These are phyloP conservation scores for Unio pictorum DNA, from an alignment of 2,888 invertebrate species.

Conservation along the genomic window DNA sequence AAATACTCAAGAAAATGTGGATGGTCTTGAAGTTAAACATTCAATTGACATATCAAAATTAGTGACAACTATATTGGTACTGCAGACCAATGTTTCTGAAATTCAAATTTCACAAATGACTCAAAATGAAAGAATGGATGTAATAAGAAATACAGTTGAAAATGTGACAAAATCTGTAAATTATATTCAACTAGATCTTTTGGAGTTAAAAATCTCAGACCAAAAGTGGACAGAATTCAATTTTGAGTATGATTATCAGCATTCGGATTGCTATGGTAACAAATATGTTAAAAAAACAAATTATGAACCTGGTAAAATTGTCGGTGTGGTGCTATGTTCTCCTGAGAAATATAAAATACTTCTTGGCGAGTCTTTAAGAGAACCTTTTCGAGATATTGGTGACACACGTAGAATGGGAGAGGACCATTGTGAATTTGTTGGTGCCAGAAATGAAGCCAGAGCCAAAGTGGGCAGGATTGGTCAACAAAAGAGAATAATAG, in stretches of 20 bases:
- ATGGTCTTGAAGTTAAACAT: too few relatives aligned
- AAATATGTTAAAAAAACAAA: conserved; percentile 47
- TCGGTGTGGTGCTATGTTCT: conserved; percentile 62
- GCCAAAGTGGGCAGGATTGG: conserved; percentile 20
- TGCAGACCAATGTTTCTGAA: too few relatives aligned
- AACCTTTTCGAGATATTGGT: conserved; percentile 57
- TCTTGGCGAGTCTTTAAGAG: conserved; percentile 45
- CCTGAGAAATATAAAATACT: conserved; percentile 56
- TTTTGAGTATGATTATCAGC: conserved; percentile 41
- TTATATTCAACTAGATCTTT: too few relatives aligned
- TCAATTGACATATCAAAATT: too few relatives aligned
- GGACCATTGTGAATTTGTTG: conserved; percentile 65
- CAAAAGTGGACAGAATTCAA: conserved; percentile 48
- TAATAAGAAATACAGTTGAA: too few relatives aligned
- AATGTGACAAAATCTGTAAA: too few relatives aligned
- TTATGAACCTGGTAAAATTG: conserved; percentile 40
- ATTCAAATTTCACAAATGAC: too few relatives aligned
- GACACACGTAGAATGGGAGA: conserved; percentile 54
- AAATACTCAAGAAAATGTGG: too few relatives aligned
- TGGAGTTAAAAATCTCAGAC: too few relatives aligned
- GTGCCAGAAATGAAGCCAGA: conserved; percentile 20
- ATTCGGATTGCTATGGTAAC: conserved; percentile 47
- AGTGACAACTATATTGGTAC: too few relatives aligned
- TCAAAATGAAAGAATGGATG: too few relatives aligned
- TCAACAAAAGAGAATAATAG: conserved; percentile 12